Evolutionary conservation across 1,140 invertebrate species (phyloP).

Genomic region (Drosophila nikananu): DNA sequence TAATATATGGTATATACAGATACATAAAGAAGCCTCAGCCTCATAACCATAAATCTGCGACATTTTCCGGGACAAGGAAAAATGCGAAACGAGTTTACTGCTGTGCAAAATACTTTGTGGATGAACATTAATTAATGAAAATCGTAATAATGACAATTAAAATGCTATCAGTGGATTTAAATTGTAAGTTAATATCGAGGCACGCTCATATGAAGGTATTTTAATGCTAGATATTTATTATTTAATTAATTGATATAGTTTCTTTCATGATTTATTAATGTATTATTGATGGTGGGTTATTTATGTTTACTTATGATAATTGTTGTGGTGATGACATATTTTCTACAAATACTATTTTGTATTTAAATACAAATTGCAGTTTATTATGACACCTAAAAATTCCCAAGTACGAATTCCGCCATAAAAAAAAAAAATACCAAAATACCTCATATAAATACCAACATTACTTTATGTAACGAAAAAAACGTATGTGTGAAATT

Average conservation of each 20-base stretch:
- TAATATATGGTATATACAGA: not conserved
- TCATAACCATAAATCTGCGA: constrained; percentile 25
- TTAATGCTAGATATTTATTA: constrained; percentile 6
- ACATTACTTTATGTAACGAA: not conserved
- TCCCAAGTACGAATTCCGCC: not conserved
- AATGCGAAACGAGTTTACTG: not conserved
- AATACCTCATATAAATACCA: not conserved
- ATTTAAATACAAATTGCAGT: not conserved
- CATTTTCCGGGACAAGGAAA: constrained; percentile 8
- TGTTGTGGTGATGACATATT: not conserved
- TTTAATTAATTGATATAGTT: constrained; percentile 5
- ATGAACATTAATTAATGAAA: constrained; percentile 11
- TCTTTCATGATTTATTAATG: not conserved
- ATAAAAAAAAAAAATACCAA: not conserved
- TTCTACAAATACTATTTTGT: not conserved
- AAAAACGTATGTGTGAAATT: not conserved
- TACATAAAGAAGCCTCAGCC: constrained; percentile 6
- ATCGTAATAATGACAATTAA: not conserved
- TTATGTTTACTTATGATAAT: not conserved
- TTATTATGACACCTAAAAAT: not conserved
- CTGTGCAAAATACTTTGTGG: constrained; percentile 3
- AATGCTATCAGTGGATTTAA: not conserved
- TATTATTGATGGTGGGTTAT: not conserved
- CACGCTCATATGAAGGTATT: not conserved
- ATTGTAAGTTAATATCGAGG: not conserved